These are phyloP conservation scores for Notolabrus celidotus DNA, from an alignment of 2,797 vertebrate species.

Conservation along the genomic window DNA sequence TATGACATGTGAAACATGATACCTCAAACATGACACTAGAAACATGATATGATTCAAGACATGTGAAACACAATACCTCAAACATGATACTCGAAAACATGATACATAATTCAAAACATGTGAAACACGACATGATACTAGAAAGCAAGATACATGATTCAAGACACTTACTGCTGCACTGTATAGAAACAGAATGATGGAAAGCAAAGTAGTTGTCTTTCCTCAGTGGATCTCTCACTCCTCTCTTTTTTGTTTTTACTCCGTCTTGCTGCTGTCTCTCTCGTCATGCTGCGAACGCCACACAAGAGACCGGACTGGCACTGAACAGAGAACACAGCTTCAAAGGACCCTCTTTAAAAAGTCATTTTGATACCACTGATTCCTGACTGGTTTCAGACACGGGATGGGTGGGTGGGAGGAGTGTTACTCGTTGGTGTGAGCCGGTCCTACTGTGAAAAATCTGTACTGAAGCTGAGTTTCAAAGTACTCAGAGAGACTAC, in stretches of 20 bases:
- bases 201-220: conserved; percentile 19
- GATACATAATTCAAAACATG: no score
- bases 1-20: no score
- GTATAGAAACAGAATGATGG: conserved; percentile 33
- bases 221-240: conserved; percentile 12
- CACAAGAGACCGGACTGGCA: conserved; percentile 50
- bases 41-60: no score
- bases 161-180: conserved; percentile 29
- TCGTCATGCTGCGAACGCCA: conserved; percentile 32
- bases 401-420: conserved; percentile 35
- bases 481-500: conserved; percentile 33
- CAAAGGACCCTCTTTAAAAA: conserved; percentile 68
- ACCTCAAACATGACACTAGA: no score
- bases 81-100: no score
- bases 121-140: no score
- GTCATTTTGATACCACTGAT: conserved; percentile 65
- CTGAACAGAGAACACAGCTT: conserved; percentile 50
- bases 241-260: conserved; percentile 29
- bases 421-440: conserved; percentile 42
- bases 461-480: conserved; percentile 41
- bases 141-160: no score
- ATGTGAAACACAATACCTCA: no score
- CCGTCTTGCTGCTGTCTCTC: conserved; percentile 14
- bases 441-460: conserved; percentile 49
- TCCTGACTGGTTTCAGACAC: conserved; percentile 55